A percentile compares a stretch with the other conserved stretches of the same genome.
phyloP scores from a whole-genome alignment of 2,113 vertebrate species.

The Cricetomys ansorgei region DNA sequence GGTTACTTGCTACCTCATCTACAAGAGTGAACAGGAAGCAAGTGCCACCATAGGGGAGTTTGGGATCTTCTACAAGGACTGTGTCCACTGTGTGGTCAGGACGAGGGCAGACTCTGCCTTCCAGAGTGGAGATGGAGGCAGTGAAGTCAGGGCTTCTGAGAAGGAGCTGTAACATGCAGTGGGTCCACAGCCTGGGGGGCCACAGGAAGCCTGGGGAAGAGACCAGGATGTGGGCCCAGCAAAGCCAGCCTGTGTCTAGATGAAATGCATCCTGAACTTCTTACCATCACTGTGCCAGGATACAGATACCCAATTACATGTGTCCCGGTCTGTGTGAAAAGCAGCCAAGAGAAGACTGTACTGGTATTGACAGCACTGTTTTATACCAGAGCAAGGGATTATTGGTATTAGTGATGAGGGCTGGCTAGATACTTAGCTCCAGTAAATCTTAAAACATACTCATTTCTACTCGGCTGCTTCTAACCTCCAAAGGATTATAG shows the following conservation, averaged over 20 bases:
- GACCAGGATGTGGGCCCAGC: neutral
- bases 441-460: neutral
- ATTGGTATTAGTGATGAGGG: neutral
- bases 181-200: neutral
- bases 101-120: neutral
- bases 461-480: neutral
- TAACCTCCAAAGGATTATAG: neutral
- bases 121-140: neutral
- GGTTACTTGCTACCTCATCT: neutral
- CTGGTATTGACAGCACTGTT: neutral
- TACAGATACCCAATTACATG: neutral
- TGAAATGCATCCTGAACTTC: neutral
- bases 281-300: neutral
- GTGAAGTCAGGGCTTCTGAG: neutral
- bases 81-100: neutral
- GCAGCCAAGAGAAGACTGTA: neutral
- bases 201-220: neutral
- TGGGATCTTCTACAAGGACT: neutral
- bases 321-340: neutral
- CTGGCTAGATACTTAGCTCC: neutral
- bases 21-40: neutral
- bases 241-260: neutral
- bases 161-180: neutral
- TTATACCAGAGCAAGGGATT: neutral
- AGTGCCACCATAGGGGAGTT: neutral